A percentile compares a stretch with the other conserved stretches of the same genome.
phyloP scores from a whole-genome alignment of 2,113 vertebrate genomes.

The Murina feae region DNA sequence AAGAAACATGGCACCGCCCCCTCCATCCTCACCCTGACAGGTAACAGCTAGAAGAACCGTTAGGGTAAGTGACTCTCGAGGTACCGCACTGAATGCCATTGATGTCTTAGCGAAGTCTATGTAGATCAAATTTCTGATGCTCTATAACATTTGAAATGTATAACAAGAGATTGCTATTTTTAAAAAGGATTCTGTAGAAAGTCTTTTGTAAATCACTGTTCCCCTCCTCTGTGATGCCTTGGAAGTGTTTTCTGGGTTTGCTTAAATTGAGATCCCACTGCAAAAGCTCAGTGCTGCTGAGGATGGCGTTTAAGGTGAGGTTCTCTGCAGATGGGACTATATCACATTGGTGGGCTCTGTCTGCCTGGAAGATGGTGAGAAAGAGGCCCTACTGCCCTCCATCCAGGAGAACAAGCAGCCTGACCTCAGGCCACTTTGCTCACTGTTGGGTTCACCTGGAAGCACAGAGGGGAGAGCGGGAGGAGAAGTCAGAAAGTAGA shows the following conservation, averaged over 20 bases:
- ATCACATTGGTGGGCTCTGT: not conserved
- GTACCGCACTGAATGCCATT: not conserved
- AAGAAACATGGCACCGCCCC: not conserved
- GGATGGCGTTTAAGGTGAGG: not conserved
- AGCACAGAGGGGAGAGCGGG: not conserved
- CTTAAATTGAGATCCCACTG: not conserved
- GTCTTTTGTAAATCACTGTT: not conserved
- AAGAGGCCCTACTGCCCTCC: not conserved
- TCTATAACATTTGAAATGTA: not conserved
- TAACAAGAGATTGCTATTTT: not conserved
- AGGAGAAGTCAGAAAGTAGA: not conserved
- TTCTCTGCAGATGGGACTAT: not conserved
- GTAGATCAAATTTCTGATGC: constrained; percentile 3
- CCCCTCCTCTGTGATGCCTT: not conserved
- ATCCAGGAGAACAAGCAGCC: not conserved
- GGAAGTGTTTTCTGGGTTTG: not conserved
- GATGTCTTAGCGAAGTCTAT: not conserved
- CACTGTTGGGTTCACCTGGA: not conserved
- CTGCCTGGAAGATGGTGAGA: not conserved
- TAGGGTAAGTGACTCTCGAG: not conserved
- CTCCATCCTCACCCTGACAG: not conserved
- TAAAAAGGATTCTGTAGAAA: not conserved
- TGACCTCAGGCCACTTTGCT: not conserved
- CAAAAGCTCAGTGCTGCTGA: not conserved
- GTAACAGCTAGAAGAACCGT: not conserved